Base-by-base conservation (phyloP, 2,888 invertebrate genomes). In the Heliconius charithonia region DNA sequence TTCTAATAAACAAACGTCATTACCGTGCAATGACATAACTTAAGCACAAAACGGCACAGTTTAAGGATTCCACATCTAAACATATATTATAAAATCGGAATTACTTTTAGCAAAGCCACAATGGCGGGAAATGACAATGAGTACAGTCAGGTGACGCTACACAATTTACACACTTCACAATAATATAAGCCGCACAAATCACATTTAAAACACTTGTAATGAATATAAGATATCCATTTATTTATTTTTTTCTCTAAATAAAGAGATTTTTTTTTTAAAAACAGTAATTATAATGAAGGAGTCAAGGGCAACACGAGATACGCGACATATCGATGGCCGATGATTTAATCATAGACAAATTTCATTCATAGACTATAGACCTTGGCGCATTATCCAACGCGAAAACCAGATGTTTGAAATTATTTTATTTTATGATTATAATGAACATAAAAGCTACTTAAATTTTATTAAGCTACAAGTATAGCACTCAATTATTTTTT, bases 61-160 rank as follows among this genome's bases (percentile, higher is more conserved):
- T 87, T 85, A 90, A 85, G 83, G 85, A 87, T 86, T 89, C 86
- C 85, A 88, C 92, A 93, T 93, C 84, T 87, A 93, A 89, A 87
- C 83, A 79, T 81, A 76, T 79, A 80, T 78, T 77, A 76, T 75
- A 81, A 89, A 88, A 86, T 85, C 84, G 81, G 85, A 86, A 84
- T 86, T 87, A 87, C 82, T 88, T 88, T 86, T 87, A 88, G 88
- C 89, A 90, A 71, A 72, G 87, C 93, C 93, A 95, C 95, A 95
- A 95, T 95, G 95, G 95, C 95, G 95, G 95, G 95, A 95, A 95
- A 95, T 94, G 95, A 95, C 95, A 95, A 95, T 93, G 94, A 93
- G 91, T 87, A 87, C 92, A 88, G 94, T 95, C 95, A 95, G 95
- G 94, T 95, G 95, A 95, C 95, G 95, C 95, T 91, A 91, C 88